Evolutionary conservation across 2,888 invertebrate genomes (phyloP).

Genomic region (Callyntrura guangdongensis): DNA sequence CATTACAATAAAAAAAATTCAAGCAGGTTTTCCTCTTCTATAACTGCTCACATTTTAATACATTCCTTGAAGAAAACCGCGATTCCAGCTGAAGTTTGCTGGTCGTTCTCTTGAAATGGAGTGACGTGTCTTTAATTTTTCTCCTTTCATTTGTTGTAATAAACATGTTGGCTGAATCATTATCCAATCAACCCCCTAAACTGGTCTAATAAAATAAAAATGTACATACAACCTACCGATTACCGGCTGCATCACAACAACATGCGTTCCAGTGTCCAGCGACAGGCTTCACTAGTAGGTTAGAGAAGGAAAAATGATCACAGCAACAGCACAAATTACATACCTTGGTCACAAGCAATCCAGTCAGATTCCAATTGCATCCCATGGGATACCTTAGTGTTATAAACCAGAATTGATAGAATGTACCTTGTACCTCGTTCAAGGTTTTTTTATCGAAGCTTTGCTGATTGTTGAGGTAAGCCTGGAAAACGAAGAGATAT

Average conservation of each 20-base stretch:
- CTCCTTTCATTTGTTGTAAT: conserved; percentile 30
- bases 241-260: background rate
- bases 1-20: conserved; percentile 29
- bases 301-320: no score
- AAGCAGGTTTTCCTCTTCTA: conserved; percentile 38
- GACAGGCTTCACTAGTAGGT: background rate
- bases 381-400: no score
- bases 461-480: no score
- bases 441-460: no score
- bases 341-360: no score
- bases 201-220: conserved; percentile 68
- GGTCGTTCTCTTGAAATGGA: background rate
- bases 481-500: no score
- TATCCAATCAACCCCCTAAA: conserved; percentile 69
- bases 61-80: conserved; percentile 26
- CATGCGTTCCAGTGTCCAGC: background rate
- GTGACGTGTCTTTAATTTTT: conserved; percentile 55
- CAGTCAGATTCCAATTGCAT: no score
- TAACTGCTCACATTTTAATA: background rate
- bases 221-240: conserved; percentile 14
- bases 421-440: no score
- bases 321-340: no score
- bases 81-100: conserved; percentile 58
- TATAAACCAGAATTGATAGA: no score
- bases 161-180: conserved; percentile 51